phyloP scores from a whole-genome alignment of 1,140 invertebrate species.

The Sesamia nonagrioides region DNA sequence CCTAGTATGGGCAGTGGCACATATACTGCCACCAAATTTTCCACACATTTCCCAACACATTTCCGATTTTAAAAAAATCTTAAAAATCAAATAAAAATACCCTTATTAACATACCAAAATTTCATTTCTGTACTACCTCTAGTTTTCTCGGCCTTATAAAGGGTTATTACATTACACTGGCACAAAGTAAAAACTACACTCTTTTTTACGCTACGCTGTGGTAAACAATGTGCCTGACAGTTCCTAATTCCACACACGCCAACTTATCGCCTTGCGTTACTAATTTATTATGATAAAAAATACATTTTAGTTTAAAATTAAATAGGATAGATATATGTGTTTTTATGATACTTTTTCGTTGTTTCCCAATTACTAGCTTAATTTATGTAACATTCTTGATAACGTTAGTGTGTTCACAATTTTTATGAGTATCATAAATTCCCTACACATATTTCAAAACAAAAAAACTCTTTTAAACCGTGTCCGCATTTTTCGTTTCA shows the following conservation, averaged over 20 bases:
- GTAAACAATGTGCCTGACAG: constrained; percentile 18
- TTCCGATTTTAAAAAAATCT: no score
- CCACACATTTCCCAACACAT: no score
- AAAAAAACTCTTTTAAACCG: neutral
- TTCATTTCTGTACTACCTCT: no score
- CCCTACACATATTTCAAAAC: neutral
- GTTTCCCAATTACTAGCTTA: neutral
- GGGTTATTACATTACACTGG: neutral
- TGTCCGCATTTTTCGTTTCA: constrained; percentile 11
- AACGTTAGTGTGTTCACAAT: neutral
- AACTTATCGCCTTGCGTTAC: neutral
- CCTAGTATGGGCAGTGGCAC: no score
- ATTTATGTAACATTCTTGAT: neutral
- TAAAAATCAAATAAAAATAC: no score
- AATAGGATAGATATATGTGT: neutral
- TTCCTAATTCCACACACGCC: constrained; percentile 21
- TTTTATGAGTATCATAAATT: constrained; percentile 2
- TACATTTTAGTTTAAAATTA: neutral
- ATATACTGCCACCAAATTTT: constrained; percentile 17
- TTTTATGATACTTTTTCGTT: constrained; percentile 1
- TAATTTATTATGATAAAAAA: constrained; percentile 5
- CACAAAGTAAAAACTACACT: constrained; percentile 18
- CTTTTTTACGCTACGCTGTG: constrained; percentile 14
- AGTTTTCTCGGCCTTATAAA: no score
- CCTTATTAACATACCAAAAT: no score